phyloP scores from a whole-genome alignment of 2,113 vertebrate species.

The Rhagologus leucostigma region DNA sequence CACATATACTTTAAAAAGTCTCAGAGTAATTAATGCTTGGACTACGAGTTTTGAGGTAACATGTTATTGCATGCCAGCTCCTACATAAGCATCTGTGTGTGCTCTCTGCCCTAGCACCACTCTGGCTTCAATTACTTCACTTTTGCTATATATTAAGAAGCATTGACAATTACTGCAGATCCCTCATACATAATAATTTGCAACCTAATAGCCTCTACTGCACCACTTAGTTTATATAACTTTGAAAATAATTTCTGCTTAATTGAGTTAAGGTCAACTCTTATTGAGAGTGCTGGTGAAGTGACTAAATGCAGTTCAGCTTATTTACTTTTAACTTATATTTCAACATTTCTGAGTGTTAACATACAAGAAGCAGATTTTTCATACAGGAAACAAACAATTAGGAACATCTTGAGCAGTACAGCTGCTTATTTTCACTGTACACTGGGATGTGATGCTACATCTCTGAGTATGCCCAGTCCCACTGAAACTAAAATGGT shows the following conservation, averaged over 20 bases:
- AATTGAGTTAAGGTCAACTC: constrained; percentile 53
- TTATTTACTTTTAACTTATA: background rate
- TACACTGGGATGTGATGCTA: background rate
- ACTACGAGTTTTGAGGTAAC: background rate
- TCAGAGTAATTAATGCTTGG: background rate
- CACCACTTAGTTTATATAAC: constrained; percentile 30
- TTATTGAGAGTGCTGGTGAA: background rate
- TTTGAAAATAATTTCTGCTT: constrained; percentile 56
- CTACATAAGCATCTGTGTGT: background rate
- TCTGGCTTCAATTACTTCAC: background rate
- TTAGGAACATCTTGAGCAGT: background rate
- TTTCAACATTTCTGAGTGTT: background rate
- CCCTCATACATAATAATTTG: constrained; percentile 26
- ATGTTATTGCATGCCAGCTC: background rate
- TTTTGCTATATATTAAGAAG: background rate
- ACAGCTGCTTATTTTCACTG: background rate
- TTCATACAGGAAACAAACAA: constrained; percentile 1
- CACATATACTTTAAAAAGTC: background rate
- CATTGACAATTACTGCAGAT: background rate
- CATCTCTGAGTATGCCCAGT: background rate
- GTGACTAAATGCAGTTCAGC: constrained; percentile 39
- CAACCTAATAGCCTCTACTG: constrained; percentile 1
- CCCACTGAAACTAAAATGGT: background rate
- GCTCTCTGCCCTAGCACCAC: background rate
- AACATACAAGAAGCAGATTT: background rate